Evolutionary conservation across 2,113 vertebrate species (phyloP), one percentile per base, ranked within the genome.

Genomic region (Mesocricetus auratus): DNA sequence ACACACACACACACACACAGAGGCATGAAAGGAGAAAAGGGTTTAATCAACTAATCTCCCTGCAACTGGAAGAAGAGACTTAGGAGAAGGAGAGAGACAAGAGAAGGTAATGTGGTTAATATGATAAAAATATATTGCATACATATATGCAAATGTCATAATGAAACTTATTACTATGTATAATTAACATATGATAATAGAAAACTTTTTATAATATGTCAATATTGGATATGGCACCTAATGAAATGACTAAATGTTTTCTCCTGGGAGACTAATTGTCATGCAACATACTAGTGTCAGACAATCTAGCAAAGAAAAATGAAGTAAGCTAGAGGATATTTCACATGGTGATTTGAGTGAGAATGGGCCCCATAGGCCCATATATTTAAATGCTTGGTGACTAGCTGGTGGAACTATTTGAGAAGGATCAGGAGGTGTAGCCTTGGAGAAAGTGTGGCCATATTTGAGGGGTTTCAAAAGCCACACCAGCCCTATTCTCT

Each of bases 201-300:
- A 66, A 85, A 62, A 64, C 15, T 62, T 83, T 31, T 50, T 24
- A 73, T 56, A 73, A 22, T 36, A 3, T 21, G 21, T 39, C 22
- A 50, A 16, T 71, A 45, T 9, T 71, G 5, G 6, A 81, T 29
- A 42, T 0, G 45, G 19, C 7, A 33, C 31, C 19, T 21, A 69
- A 45, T 2, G n/a, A 71, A 97, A 79, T n/a, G 22, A 71, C 19
- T 39, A n/a, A 85, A 74, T 13, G 22, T 85, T 91, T 94, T 77
- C 83, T 74, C 92, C 74, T 71, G 58, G 31, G 19, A 77, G 19
- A 73, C 71, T 50, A 81, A 69, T 64, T 22, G 2, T 50, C 39
- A 73, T n/a, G 66, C 22, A 85, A 36, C 42, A 62, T 39, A 66
- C 58, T 47, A 42, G 60, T 26, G 19, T 47, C 53, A 47, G n/a